Evolutionary conservation across 2,113 vertebrate genomes (phyloP).

Genomic region (Cranoglanis bouderius): DNA sequence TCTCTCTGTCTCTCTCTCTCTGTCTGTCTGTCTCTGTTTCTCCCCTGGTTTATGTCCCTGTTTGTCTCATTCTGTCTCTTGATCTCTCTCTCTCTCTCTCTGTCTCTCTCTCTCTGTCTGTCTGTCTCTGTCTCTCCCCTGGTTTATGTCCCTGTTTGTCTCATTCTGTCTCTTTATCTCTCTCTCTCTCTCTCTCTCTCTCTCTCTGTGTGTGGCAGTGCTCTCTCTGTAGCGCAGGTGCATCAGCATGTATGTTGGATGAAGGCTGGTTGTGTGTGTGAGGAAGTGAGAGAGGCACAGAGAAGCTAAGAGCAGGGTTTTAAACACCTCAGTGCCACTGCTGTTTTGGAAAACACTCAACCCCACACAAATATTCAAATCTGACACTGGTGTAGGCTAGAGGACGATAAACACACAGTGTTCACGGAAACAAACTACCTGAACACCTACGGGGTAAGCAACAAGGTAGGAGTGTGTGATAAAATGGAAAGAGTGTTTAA

Average conservation of each 20-base stretch:
- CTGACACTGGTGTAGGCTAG: neutral
- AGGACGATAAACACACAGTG: neutral
- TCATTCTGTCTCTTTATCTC: neutral
- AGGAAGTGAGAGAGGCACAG: neutral
- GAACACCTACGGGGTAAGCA: neutral
- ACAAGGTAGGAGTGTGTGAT: neutral
- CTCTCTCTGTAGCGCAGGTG: neutral
- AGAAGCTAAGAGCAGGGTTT: neutral
- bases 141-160: neutral
- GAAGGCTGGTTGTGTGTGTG: neutral
- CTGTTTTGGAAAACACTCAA: neutral
- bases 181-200: neutral
- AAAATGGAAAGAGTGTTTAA: neutral
- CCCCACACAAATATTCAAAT: neutral
- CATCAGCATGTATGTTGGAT: neutral
- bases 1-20: neutral
- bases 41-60: neutral
- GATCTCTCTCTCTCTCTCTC: neutral
- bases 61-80: neutral
- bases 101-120: neutral
- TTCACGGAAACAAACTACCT: neutral
- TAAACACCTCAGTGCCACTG: neutral
- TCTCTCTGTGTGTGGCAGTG: neutral
- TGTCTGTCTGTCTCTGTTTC: neutral
- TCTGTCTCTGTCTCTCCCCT: neutral